Base-by-base conservation (phyloP, 2,797 vertebrate species). In the Heterohyrax brucei region DNA sequence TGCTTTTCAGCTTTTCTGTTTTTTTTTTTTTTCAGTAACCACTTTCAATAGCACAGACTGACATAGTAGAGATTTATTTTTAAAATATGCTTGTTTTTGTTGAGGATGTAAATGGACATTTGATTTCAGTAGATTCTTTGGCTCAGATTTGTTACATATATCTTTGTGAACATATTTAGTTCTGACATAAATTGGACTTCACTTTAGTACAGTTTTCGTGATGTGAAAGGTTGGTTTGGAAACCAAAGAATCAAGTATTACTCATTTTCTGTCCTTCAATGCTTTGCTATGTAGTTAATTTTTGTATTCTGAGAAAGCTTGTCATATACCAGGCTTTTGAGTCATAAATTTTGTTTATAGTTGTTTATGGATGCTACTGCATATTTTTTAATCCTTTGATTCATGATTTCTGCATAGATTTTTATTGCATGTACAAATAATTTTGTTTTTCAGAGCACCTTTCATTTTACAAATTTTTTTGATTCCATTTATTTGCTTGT, bases 1-100 rank as follows among this genome's bases (percentile, higher is more conserved):
- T 96, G 94, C 91, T 95, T 95, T 94, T 95, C 86, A 96, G 48
- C 95, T 85, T 91, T 97, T 96, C 90, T 92, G 73, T 89, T 62
- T 97, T 95, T 94, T 76, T 92, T 89, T 56, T 97, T 95, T 94
- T 76, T 92, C 68, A 33, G 86, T 84, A 91, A 94, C 80, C 61
- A 93, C 86, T 97, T 96, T 91, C 62, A 93, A 66, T 21, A 92
- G 46, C 92, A 87, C 44, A 92, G 88, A 91, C 56, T 91, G 80
- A 91, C 68, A 81, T 59, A 81, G 66, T 75, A 30, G 66, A 96
- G 22, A 79, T 93, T 83, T 96, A 86, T 93, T 97, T 90, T 53
- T 93, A 61, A 93, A 76, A 62, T 87, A 77, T 81, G n/a, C 62
- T 24, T 93, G 89, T 48, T 94, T 94, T 95, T 94, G 73, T 93